Evolutionary conservation across 1,140 invertebrate species (phyloP).

Genomic region (Brachionus asplanchnoidis): DNA sequence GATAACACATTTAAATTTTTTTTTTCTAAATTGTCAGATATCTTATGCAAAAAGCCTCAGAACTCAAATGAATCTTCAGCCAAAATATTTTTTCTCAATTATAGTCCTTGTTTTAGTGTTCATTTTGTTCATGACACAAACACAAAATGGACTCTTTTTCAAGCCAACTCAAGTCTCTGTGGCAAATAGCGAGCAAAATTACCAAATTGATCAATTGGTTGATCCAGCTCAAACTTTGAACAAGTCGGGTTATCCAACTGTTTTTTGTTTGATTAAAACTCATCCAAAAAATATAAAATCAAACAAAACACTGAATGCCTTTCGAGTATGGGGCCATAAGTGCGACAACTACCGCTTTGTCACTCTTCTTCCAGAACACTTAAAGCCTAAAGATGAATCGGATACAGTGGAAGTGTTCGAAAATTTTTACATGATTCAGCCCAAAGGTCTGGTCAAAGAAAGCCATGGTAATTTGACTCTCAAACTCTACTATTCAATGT

Average conservation of each 20-base stretch:
- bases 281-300: not conserved
- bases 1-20: not conserved
- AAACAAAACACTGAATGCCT: not conserved
- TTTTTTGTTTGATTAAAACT: slow-evolving; percentile 16
- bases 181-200: not conserved
- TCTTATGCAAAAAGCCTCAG: not conserved
- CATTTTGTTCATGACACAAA: not conserved
- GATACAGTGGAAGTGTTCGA: not conserved
- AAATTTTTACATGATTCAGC: slow-evolving; percentile 7
- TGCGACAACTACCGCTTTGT: slow-evolving; percentile 18
- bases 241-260: not conserved
- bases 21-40: not conserved
- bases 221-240: not conserved
- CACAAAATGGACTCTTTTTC: not conserved
- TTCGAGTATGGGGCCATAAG: not conserved
- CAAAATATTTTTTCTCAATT: not conserved
- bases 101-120: not conserved
- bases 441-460: not conserved
- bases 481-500: not conserved
- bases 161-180: not conserved
- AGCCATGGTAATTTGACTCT: not conserved
- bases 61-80: not conserved
- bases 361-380: not conserved
- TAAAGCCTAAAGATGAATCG: not conserved
- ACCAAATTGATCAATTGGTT: not conserved